phyloP scores from a whole-genome alignment of 30 jellyfish, hydroid and myxozoan genomes.

The Aurelia coerulea region DNA sequence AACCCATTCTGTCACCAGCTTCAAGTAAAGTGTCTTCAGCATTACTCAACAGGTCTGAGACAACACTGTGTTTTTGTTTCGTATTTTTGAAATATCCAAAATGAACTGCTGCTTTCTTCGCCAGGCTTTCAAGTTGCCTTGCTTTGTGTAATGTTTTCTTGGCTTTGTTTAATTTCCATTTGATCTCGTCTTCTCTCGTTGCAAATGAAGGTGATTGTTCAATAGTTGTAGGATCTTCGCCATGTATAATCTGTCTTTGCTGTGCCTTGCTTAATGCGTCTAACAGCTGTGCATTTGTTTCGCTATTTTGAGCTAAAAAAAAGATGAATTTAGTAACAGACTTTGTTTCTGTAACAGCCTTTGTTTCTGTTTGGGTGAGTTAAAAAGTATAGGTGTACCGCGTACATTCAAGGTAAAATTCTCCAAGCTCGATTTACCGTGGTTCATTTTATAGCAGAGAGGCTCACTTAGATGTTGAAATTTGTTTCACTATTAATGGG shows the following conservation, averaged over 20 bases:
- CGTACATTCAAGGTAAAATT: too few relatives aligned
- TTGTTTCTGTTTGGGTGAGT: too few relatives aligned
- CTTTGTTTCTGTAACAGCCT: too few relatives aligned
- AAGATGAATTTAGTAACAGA: too few relatives aligned
- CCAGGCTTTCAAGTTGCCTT: constrained; percentile 81
- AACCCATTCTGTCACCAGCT: constrained; percentile 97
- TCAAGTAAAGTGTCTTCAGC: constrained; percentile 86
- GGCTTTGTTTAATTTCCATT: constrained; percentile 97
- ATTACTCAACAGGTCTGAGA: constrained; percentile 63
- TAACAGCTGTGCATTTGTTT: constrained; percentile 64
- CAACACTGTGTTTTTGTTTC: constrained; percentile 77
- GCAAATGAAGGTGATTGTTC: constrained; percentile 86
- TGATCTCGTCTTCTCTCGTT: constrained; percentile 76
- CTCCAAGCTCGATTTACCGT: too few relatives aligned
- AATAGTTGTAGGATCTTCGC: constrained; percentile 72
- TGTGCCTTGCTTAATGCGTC: constrained; percentile 65
- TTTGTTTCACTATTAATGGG: too few relatives aligned
- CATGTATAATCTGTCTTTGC: constrained; percentile 57
- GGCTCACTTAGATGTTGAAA: too few relatives aligned
- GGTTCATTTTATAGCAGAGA: too few relatives aligned
- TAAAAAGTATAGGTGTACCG: too few relatives aligned
- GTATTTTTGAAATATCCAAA: constrained; percentile 78
- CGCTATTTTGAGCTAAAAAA: constrained; percentile 46
- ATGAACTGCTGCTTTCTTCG: constrained; percentile 87
- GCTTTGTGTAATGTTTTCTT: constrained; percentile 89